These are phyloP conservation scores for Nesogale talazaci DNA, from an alignment of 2,113 vertebrate species.

Conservation along the genomic window DNA sequence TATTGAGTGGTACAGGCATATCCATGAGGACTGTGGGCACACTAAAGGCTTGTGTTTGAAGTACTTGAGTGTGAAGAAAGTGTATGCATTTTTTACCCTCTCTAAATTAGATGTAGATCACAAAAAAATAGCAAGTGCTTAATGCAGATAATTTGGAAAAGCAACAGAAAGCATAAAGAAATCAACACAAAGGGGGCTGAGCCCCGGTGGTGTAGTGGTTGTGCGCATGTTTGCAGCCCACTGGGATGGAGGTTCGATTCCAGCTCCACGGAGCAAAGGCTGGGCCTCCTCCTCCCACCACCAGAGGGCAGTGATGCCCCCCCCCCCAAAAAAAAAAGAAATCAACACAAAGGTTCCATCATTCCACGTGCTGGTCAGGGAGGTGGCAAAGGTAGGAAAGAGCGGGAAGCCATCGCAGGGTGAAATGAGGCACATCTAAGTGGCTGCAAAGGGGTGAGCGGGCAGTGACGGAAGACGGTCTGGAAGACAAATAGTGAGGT, in stretches of 20 bases:
- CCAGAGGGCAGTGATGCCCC: too few species aligned
- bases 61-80: neutral
- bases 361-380: neutral
- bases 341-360: neutral
- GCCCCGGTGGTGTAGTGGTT: too few species aligned
- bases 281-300: too few species aligned
- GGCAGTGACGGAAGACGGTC: too few species aligned
- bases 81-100: neutral
- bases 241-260: too few species aligned
- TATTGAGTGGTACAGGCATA: neutral
- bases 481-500: too few species aligned
- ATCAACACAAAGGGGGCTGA: neutral
- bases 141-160: neutral
- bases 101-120: neutral
- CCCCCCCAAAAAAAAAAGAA: too few species aligned
- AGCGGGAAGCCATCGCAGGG: neutral
- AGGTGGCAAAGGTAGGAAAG: neutral
- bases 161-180: slow-evolving; percentile 29
- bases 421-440: neutral
- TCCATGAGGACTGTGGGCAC: neutral
- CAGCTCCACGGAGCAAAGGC: too few species aligned
- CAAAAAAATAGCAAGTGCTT: neutral
- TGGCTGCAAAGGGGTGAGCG: too few species aligned
- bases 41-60: neutral
- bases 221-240: too few species aligned